Evolutionary conservation across 2,113 vertebrate genomes (phyloP).

Genomic region (Artemisiospiza belli): DNA sequence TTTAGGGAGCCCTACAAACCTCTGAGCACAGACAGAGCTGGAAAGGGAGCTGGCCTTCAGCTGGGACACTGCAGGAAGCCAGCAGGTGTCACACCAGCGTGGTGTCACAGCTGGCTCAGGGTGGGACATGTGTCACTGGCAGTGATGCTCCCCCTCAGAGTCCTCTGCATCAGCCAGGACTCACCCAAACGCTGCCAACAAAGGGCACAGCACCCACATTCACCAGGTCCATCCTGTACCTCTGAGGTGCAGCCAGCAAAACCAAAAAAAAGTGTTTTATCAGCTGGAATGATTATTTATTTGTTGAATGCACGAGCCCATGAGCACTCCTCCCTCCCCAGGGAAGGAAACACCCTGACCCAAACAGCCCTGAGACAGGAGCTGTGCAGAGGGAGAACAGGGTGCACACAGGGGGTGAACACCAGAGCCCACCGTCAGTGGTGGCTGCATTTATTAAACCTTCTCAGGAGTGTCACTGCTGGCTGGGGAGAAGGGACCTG

Average conservation of each 20-base stretch:
- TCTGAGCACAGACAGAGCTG: not conserved
- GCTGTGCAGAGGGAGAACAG: not conserved
- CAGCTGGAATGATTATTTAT: not conserved
- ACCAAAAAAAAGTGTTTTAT: not conserved
- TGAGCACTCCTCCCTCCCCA: not conserved
- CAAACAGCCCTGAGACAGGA: not conserved
- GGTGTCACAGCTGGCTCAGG: not conserved
- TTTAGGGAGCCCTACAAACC: not conserved
- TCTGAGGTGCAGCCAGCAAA: not conserved
- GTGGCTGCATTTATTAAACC: not conserved
- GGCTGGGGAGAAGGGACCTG: not conserved
- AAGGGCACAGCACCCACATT: not conserved
- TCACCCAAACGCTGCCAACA: not conserved
- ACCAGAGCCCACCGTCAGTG: not conserved
- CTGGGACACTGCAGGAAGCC: not conserved
- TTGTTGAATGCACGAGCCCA: not conserved
- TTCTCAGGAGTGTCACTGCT: no score
- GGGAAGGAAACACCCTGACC: not conserved
- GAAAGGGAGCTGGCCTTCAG: not conserved
- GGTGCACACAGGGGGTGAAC: not conserved
- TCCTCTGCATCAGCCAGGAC: not conserved
- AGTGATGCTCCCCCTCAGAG: not conserved
- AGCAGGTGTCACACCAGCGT: not conserved
- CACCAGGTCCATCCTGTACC: fast-evolving
- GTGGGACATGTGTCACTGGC: fast-evolving